Evolutionary conservation across 2,888 invertebrate species (phyloP).

Genomic region (Phyllotreta striolata): DNA sequence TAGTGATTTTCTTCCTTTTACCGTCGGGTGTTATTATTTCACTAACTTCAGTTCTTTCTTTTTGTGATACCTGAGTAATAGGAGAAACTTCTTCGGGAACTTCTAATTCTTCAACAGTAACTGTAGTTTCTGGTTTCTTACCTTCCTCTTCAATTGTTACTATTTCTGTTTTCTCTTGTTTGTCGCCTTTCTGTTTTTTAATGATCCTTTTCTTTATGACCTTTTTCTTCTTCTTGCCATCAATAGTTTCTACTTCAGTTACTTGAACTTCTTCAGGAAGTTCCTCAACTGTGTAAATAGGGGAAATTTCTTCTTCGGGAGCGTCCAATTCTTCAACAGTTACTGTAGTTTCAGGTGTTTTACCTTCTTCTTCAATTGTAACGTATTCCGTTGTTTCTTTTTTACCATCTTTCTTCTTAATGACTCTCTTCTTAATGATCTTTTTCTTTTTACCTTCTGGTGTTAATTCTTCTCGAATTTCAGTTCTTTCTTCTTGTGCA

Average conservation of each 20-base stretch:
- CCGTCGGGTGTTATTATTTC: conserved; percentile 44
- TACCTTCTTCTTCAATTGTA: conserved; percentile 59
- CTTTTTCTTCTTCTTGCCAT: conserved; percentile 50
- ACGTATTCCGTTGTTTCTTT: conserved; percentile 61
- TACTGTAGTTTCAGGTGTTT: conserved; percentile 59
- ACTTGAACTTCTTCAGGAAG: conserved; percentile 46
- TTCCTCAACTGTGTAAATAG: conserved; percentile 48
- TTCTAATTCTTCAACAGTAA: conserved; percentile 46
- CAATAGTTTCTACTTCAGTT: conserved; percentile 52
- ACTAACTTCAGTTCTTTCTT: conserved; percentile 46
- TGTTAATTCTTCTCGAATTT: conserved; percentile 44
- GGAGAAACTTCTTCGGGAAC: too few relatives aligned
- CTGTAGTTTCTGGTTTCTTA: conserved; percentile 8
- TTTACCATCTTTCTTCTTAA: conserved; percentile 59
- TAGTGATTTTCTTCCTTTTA: conserved; percentile 46
- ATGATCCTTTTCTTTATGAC: conserved; percentile 48
- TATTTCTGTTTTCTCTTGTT: too few relatives aligned
- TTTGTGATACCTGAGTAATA: too few relatives aligned
- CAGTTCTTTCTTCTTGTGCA: conserved; percentile 43
- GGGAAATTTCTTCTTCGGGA: conserved; percentile 54
- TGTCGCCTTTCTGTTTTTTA: conserved; percentile 46
- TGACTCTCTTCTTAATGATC: conserved; percentile 58
- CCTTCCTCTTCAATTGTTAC: too few relatives aligned
- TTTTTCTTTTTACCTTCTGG: conserved; percentile 46
- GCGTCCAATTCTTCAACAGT: conserved; percentile 54